Base-by-base conservation (phyloP, 2,113 vertebrate genomes). In the Tachuris rubrigastra region DNA sequence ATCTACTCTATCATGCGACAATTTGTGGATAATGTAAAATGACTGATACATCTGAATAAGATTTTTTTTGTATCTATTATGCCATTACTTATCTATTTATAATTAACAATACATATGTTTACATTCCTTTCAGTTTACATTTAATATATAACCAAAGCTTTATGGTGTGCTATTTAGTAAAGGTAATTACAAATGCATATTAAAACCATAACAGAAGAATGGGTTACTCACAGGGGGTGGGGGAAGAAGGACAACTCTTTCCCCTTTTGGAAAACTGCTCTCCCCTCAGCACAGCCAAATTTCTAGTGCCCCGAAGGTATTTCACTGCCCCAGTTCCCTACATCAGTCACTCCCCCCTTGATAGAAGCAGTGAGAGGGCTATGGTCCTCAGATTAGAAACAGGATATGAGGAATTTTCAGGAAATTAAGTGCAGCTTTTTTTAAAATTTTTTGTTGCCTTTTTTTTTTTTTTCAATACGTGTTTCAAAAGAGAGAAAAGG, bases 81-180 rank as follows among this genome's bases (percentile, higher is more conserved):
- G 97, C 94, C 98, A 97, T 98, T 98, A 97, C 98, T 98, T 98
- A 98, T 98, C 99, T 99, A 98, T 99, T 99, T 99, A 99, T 99
- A 99, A 98, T 98, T 98, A 99, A 99, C 99, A 99, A 98, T 99
- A 99, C 99, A 99, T 99, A 98, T 98, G 99, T 99, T 99, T 99
- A 99, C 99, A 99, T 99, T 99, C 99, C 98, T 99, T 99, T 99
- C 98, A 98, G 99, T 99, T 98, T 99, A 99, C 98, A 99, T 98
- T 98, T 99, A 98, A 98, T 99, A 99, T 98, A 98, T 98, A 99
- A 99, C 98, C 98, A 98, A 99, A 99, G 98, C 98, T 98, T 98
- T 98, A 98, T 98, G 98, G 97, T 99, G 98, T 98, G 98, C 98
- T 98, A 98, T 98, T 98, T 98, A 98, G 98, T 98, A 98, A 98